phyloP scores from a whole-genome alignment of 2,888 invertebrate genomes.

The Willowsia nigromaculata region DNA sequence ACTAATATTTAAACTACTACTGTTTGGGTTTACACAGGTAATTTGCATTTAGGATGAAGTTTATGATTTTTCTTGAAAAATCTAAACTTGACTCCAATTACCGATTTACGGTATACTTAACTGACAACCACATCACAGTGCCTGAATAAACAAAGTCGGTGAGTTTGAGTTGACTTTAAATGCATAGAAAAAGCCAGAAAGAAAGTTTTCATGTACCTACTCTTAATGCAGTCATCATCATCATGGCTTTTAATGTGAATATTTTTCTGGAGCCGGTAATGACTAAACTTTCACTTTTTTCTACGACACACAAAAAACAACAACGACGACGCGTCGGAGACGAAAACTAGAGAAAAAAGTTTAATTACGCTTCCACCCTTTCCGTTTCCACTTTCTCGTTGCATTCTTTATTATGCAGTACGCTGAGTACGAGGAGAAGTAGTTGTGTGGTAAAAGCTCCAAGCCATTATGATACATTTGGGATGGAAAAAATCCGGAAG shows the following conservation, averaged over 20 bases:
- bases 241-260: slow-evolving; percentile 1
- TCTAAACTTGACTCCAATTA: not conserved
- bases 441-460: slow-evolving; percentile 42
- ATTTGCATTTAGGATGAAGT: slow-evolving; percentile 68
- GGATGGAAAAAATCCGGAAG: slow-evolving; percentile 12
- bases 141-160: not conserved
- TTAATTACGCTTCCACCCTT: slow-evolving; percentile 51
- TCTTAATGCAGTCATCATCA: not conserved
- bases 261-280: slow-evolving; percentile 46
- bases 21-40: slow-evolving; percentile 29
- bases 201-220: not conserved
- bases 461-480: slow-evolving; percentile 63
- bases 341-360: slow-evolving; percentile 42
- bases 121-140: not conserved
- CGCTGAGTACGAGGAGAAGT: not conserved
- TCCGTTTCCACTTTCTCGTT: not conserved
- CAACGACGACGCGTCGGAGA: not conserved
- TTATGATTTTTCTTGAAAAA: not conserved
- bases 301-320: slow-evolving; percentile 17
- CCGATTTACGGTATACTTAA: not conserved
- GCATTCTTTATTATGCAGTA: slow-evolving; percentile 56
- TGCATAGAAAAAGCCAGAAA: not conserved
- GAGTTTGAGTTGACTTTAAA: slow-evolving; percentile 1
- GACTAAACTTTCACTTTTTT: slow-evolving; percentile 59
- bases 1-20: not conserved